Base-by-base conservation (phyloP, 2,797 vertebrate species). In the Holocentrus rufus region DNA sequence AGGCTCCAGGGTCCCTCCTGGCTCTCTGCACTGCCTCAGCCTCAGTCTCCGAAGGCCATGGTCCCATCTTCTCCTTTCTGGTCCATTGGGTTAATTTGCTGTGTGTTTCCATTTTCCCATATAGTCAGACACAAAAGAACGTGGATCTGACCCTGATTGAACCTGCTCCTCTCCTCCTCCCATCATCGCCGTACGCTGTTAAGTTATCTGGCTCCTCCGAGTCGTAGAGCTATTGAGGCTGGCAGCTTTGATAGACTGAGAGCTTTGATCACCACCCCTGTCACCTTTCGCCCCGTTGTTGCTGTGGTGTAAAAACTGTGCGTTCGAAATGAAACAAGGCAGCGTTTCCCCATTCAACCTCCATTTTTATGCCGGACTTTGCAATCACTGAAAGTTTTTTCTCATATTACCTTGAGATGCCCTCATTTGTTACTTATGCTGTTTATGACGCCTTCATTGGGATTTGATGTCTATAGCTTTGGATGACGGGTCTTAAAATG, bases 1-100 rank as follows among this genome's bases (percentile, higher is more conserved):
- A 87, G 86, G 82, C 79, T 89, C 62, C 75, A 74, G 62, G 60
- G 74, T 82, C 76, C 74, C 76, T 80, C 70, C 71, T 81, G 80
- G 70, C 86, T 69, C 76, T 57, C 59, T 85, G 68, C n/a, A 36
- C 18, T 6, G 17, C 36, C 23, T 65, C 62, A 49, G 50, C 74
- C 76, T 83, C 82, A 70, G 57, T 84, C 68, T 87, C 80, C 57
- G 69, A 76, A 86, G 79, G 70, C 79, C 82, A 57, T 36, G 59
- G 65, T 60, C 63, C 74, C 10, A 14, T 84, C 66, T 44, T 75
- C 50, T 70, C 47, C 70, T 85, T 80, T 87, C 68, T 81, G 67
- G 75, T 81, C 85, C 76, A 69, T 55, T 47, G 72, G 53, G 58
- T 86, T 77, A 52, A 83, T 80, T 79, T 85, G 50, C 47, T 62